These are phyloP conservation scores for Coelogynopora nodosa DNA, from an alignment of 2,888 invertebrate genomes.

Conservation along the genomic window DNA sequence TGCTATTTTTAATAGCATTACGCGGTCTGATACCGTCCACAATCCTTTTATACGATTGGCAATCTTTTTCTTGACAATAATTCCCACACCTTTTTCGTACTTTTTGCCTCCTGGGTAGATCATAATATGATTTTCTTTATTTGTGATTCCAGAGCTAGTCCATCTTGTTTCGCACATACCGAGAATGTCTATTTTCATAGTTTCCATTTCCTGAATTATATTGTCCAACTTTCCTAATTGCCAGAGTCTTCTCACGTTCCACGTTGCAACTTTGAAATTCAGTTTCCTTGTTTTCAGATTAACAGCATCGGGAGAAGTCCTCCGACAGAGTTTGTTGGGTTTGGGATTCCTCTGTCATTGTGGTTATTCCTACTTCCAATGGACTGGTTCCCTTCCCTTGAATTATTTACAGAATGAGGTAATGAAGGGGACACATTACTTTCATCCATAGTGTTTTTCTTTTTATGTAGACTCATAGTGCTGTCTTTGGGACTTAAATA, in stretches of 20 bases:
- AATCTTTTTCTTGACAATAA: background rate
- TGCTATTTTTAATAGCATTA: background rate
- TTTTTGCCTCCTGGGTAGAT: background rate
- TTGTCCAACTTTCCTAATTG: background rate
- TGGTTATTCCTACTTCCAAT: background rate
- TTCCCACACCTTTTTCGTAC: background rate
- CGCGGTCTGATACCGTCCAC: background rate
- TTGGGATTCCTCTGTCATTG: background rate
- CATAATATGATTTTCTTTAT: background rate
- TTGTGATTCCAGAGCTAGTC: background rate
- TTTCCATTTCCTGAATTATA: background rate
- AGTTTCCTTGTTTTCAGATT: background rate
- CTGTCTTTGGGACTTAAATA: background rate
- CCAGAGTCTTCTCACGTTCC: background rate
- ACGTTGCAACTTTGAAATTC: background rate
- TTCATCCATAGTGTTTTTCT: background rate
- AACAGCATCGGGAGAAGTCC: background rate
- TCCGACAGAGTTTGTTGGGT: background rate
- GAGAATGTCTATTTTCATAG: background rate
- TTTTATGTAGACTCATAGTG: background rate
- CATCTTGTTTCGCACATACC: background rate
- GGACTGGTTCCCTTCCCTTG: background rate
- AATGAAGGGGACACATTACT: background rate
- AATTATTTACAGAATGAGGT: background rate
- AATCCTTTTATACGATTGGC: background rate